phyloP scores from a whole-genome alignment of 1,140 invertebrate genomes.

The Drosophila serrata region DNA sequence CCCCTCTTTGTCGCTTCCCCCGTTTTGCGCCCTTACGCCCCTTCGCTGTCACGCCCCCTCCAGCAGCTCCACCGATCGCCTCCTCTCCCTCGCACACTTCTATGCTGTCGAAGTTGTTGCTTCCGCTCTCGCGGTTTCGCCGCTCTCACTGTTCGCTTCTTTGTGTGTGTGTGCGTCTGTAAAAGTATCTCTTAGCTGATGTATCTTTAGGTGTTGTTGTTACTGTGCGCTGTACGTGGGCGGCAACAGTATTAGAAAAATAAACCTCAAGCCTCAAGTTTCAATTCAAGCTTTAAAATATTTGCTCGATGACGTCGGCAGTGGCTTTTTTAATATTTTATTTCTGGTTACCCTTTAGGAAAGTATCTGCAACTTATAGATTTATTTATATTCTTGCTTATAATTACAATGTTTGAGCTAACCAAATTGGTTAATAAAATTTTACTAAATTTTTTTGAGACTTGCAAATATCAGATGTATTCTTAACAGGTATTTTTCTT shows the following conservation, averaged over 20 bases:
- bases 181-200: slow-evolving; percentile 68
- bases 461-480: neutral
- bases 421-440: neutral
- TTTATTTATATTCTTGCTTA: neutral
- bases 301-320: slow-evolving; percentile 74
- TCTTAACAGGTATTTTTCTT: neutral
- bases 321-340: slow-evolving; percentile 40
- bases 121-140: slow-evolving; percentile 66
- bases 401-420: neutral
- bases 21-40: slow-evolving; percentile 1
- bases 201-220: slow-evolving; percentile 35
- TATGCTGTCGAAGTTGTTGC: slow-evolving; percentile 70
- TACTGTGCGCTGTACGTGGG: slow-evolving; percentile 59
- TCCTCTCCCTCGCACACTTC: slow-evolving; percentile 11
- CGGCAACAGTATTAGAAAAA: slow-evolving; percentile 66
- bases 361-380: neutral
- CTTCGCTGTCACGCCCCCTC: slow-evolving; percentile 42
- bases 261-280: slow-evolving; percentile 65
- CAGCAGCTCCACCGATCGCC: slow-evolving; percentile 12
- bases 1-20: slow-evolving; percentile 15
- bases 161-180: slow-evolving; percentile 31
- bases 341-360: slow-evolving; percentile 20
- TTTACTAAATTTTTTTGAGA: neutral
- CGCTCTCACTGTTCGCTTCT: slow-evolving; percentile 19
- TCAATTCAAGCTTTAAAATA: slow-evolving; percentile 67